phyloP scores from a whole-genome alignment of 92 coral and sea anemone genomes.

The Parazoanthus atlanticus region DNA sequence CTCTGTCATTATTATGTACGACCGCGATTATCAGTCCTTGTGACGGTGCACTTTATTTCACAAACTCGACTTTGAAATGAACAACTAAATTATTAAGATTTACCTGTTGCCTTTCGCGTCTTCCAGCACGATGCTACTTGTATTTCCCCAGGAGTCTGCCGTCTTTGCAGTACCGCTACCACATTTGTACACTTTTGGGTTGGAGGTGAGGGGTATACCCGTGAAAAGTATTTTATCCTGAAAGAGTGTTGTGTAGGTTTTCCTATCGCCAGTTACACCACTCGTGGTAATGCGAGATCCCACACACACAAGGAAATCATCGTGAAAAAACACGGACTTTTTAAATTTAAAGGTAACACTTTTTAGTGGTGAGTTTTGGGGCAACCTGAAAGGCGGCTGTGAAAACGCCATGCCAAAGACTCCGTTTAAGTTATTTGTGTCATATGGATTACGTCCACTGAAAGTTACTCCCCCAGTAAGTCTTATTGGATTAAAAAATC shows the following conservation, averaged over 20 bases:
- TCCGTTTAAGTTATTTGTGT: constrained; percentile 16
- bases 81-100: background rate
- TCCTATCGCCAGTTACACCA: background rate
- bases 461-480: constrained; percentile 47
- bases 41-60: background rate
- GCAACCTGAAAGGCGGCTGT: background rate
- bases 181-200: background rate
- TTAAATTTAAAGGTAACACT: background rate
- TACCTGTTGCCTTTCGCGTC: constrained; percentile 15
- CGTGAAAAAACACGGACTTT: background rate
- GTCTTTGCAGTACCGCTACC: background rate
- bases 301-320: background rate
- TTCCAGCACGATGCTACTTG: background rate
- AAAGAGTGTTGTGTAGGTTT: constrained; percentile 44
- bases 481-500: constrained; percentile 27
- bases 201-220: background rate
- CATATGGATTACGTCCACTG: constrained; percentile 30
- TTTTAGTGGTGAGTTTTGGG: background rate
- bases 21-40: background rate
- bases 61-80: background rate
- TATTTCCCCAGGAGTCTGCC: background rate
- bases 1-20: background rate
- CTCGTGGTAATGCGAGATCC: background rate
- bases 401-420: constrained; percentile 42
- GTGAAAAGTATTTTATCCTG: constrained; percentile 26